These are phyloP conservation scores for Chloebia gouldiae DNA, from an alignment of 2,113 vertebrate species.

Conservation along the genomic window DNA sequence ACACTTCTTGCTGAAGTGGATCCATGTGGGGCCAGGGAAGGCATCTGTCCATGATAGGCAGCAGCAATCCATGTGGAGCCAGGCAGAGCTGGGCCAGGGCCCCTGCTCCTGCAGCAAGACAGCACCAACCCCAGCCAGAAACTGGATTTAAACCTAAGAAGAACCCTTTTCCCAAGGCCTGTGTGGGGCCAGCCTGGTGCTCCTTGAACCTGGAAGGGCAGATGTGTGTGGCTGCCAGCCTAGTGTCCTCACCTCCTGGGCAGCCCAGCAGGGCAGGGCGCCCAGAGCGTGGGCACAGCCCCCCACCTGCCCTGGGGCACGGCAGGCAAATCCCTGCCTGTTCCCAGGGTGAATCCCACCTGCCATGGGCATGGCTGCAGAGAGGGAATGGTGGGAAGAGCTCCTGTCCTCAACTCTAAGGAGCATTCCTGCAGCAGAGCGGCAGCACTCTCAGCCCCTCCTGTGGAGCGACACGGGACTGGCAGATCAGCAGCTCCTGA, in stretches of 20 bases:
- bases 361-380: fast-evolving
- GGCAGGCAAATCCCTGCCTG: not conserved
- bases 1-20: not conserved
- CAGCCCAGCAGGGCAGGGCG: fast-evolving
- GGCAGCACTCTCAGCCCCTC: not conserved
- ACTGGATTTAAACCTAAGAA: not conserved
- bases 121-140: not conserved
- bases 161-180: not conserved
- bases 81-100: not conserved
- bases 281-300: fast-evolving
- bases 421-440: not conserved
- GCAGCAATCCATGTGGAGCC: not conserved
- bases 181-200: not conserved
- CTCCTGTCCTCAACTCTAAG: fast-evolving
- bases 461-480: fast-evolving
- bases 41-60: not conserved
- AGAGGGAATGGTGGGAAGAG: not conserved
- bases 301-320: not conserved
- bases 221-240: fast-evolving
- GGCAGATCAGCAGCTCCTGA: not conserved
- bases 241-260: fast-evolving
- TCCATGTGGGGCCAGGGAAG: not conserved
- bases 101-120: not conserved
- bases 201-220: not conserved
- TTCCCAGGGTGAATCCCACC: not conserved